Base-by-base conservation (phyloP, 2,113 vertebrate species). In the Sisor rabdophorus region DNA sequence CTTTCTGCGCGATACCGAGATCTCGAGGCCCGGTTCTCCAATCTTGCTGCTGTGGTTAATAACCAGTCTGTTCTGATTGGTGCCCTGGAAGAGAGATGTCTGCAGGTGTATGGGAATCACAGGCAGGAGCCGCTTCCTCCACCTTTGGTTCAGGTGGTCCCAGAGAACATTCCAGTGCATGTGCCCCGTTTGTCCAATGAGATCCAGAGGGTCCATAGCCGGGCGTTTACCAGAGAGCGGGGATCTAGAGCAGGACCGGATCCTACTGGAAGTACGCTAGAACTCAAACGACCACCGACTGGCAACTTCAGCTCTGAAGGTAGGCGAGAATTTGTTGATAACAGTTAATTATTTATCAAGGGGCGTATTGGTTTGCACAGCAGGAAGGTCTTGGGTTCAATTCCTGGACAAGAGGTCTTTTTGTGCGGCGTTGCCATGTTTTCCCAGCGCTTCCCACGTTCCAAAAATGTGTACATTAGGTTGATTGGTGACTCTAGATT, bases 71-170 rank as follows among this genome's bases (percentile, higher is more conserved):
- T 93, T 73, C 88, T 93, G 19, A 98, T 99, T 78, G 91, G 93
- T 0, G 79, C 92, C 48, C 73, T 99, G 80, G 97, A 99, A 81
- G 96, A 98, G 78, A 94, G 92, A 63, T 99, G 97, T 77, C 82
- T 96, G 89, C 91, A 91, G 63, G 86, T 96, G 70, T 93, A 96
- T 78, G 93, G 93, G 0, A 71, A 32, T n/a, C 91, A 89, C 13
- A 92, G 94, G 74, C 93, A 94, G 50, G 88, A 90, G 1, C 93
- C 93, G 0, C 78, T 89, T 17, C 91, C 95, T 11, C 97, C 97
- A 1, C 96, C 95, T 0, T 92, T 98, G 0, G 95, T 98, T 75
- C 96, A 98, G 86, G 96, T 96, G 0, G 96, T 99, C 79, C 97
- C 97, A 0, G 95, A 96, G 79, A 94, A 96, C 81, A 94, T 95